phyloP scores from a whole-genome alignment of 2,888 invertebrate genomes.

The Beris morrisii region DNA sequence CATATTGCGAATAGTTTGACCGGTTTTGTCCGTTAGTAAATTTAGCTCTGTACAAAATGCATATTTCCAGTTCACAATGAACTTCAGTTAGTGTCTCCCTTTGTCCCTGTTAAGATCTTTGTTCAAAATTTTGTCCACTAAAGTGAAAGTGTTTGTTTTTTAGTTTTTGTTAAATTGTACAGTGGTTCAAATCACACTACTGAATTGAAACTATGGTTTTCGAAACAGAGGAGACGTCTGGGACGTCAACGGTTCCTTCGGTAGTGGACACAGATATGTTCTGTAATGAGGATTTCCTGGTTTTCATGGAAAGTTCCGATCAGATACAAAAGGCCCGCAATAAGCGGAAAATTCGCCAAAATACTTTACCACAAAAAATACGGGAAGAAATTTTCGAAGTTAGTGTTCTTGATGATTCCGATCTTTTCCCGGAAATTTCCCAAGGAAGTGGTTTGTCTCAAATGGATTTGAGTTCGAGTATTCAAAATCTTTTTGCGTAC shows the following conservation, averaged over 20 bases:
- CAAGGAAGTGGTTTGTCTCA: slow-evolving; percentile 3
- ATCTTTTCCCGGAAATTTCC: background rate
- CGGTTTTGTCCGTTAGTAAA: slow-evolving; percentile 19
- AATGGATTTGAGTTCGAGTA: slow-evolving; percentile 12
- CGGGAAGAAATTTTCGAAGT: slow-evolving; percentile 25
- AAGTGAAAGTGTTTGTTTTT: too few relatives aligned
- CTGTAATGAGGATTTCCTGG: slow-evolving; percentile 13
- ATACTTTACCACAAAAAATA: slow-evolving; percentile 1
- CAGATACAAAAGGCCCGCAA: slow-evolving; percentile 5
- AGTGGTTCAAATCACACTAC: too few relatives aligned
- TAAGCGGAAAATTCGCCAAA: background rate
- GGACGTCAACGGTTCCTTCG: background rate
- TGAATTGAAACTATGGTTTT: slow-evolving; percentile 6
- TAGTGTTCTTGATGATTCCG: background rate
- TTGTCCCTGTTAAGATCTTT: slow-evolving; percentile 7
- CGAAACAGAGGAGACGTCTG: background rate
- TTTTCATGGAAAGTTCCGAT: slow-evolving; percentile 23
- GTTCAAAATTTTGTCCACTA: too few relatives aligned
- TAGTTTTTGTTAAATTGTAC: too few relatives aligned
- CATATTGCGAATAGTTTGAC: slow-evolving; percentile 4
- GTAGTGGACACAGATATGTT: slow-evolving; percentile 15
- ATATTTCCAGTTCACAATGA: background rate
- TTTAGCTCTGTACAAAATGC: background rate
- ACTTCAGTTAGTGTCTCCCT: slow-evolving; percentile 15
- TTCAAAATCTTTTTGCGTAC: slow-evolving; percentile 31